Base-by-base conservation (phyloP, 2,797 vertebrate species). In the Centroberyx gerrardi region DNA sequence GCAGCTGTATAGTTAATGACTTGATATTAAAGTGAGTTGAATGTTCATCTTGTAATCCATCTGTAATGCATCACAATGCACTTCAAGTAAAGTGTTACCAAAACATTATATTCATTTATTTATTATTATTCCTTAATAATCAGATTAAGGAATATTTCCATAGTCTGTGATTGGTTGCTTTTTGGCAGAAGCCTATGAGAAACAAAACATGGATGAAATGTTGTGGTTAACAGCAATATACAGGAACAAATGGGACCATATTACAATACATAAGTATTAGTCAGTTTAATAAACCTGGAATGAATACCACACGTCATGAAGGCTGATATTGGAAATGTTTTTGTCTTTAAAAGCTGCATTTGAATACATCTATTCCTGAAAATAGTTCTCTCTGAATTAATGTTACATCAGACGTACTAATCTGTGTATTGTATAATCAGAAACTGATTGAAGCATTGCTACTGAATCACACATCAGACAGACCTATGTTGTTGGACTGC, bases 251-350 rank as follows among this genome's bases (percentile, higher is more conserved):
- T 8, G 9, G 49, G 46, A 70, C n/a, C 8, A 53, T 28, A 33
- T 46, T 15, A 65, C 6, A 60, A 9, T 55, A 69, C 6, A 4
- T 6, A 9, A 38, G 36, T 38, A 38, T 40, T 40, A 1, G 7
- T 8, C 8, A 10, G 38, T 40, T 8, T 5, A 1, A 71, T 29
- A 66, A 17, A 64, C 5, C 17, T 66, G 33, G 3, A 69, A 70
- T 44, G 12, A 10, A 64, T 62, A 63, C 2, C 59, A 27, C 40
- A 46, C n/a, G 66, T 69, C 17, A 78, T 52, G 44, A 54, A 74
- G 49, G 52, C 54, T 82, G 36, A 40, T 40, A 58, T 5, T 73
- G 69, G 67, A 72, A 72, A 86, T 72, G 71, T 68, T 74, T 74
- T 64, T 59, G 1, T 56, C 1, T 62, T 65, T 67, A 52, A 78